Conservation (phyloP, 1,140 invertebrate genomes). For the Megalonaias nervosa region DNA sequence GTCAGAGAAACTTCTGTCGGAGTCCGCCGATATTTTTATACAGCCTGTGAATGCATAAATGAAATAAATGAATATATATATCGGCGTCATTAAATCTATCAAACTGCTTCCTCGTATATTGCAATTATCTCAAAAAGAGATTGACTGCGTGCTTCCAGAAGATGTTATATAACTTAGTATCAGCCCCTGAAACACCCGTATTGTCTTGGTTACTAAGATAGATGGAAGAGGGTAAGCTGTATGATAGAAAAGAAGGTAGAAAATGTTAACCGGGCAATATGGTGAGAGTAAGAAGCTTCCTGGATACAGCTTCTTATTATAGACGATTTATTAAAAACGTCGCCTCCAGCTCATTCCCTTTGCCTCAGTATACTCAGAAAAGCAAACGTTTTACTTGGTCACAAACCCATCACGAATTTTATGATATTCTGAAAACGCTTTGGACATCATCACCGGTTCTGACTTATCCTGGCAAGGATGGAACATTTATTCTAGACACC, state of each 20-base stretch:
- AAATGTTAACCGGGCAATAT: neutral
- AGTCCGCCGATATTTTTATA: constrained; percentile 3
- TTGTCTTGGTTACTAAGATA: neutral
- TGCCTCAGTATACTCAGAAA: no score
- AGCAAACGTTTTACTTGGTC: no score
- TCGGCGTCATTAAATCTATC: constrained; percentile 5
- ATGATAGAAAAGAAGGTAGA: neutral
- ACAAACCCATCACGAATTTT: no score
- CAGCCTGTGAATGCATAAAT: neutral
- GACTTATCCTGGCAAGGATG: no score
- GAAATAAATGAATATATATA: neutral
- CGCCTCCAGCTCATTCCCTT: no score
- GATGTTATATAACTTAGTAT: no score
- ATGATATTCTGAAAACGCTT: no score
- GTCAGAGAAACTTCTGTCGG: neutral
- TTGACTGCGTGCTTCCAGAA: neutral
- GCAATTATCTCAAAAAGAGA: constrained; percentile 3
- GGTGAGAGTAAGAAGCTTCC: no score
- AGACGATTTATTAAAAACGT: no score
- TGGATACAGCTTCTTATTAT: no score
- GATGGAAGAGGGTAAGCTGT: neutral
- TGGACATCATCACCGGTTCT: no score
- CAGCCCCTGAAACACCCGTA: constrained; percentile 3
- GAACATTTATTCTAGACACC: no score
- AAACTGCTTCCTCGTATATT: constrained; percentile 9